phyloP scores from a whole-genome alignment of 2,113 vertebrate species.

The Dasyornis broadbenti region DNA sequence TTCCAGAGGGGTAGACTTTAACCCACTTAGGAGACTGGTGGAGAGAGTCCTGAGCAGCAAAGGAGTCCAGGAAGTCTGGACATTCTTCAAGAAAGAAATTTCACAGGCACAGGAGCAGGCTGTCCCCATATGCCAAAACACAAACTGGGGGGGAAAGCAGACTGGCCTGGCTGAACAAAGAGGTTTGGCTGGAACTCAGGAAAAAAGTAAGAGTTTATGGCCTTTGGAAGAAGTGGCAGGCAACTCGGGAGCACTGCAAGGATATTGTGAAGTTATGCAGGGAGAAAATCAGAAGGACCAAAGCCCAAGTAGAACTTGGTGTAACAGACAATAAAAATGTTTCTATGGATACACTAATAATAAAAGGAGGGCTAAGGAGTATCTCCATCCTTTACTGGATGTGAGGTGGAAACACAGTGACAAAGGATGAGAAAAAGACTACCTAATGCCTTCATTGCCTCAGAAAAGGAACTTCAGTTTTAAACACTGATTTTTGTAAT shows the following conservation, averaged over 20 bases:
- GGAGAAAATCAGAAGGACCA: background rate
- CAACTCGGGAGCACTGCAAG: background rate
- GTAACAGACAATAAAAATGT: background rate
- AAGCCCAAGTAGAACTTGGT: background rate
- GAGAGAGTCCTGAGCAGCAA: background rate
- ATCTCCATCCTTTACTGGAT: background rate
- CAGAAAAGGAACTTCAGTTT: background rate
- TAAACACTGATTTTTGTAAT: background rate
- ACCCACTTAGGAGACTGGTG: background rate
- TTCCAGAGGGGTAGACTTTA: background rate
- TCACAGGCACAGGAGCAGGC: background rate
- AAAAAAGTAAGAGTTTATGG: background rate
- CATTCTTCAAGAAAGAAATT: background rate
- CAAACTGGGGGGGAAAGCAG: background rate
- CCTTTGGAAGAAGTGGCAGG: background rate
- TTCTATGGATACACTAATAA: background rate
- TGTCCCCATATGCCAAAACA: background rate
- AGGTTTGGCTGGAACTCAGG: background rate
- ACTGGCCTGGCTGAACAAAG: background rate
- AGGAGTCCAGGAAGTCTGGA: background rate
- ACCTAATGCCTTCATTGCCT: background rate
- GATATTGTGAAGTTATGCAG: background rate
- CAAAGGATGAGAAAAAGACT: background rate
- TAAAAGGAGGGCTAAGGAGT: background rate
- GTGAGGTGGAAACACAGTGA: background rate